Evolutionary conservation across 2,113 vertebrate genomes (phyloP).

Genomic region (Notothenia coriiceps): DNA sequence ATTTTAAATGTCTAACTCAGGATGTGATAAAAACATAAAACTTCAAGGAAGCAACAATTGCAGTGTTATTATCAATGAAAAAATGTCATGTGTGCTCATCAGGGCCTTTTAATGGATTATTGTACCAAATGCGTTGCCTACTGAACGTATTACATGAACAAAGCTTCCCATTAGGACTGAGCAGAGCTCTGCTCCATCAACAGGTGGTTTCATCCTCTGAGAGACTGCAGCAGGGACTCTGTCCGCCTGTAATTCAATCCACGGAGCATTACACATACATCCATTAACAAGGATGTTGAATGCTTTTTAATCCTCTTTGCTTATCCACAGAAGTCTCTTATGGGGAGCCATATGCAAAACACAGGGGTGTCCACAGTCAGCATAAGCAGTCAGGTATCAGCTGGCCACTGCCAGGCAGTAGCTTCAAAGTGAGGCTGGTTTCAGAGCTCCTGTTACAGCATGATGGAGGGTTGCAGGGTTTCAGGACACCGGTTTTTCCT

Average conservation of each 20-base stretch:
- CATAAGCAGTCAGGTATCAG: constrained; percentile 27
- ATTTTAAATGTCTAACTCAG: too few relatives aligned
- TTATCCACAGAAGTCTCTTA: constrained; percentile 3
- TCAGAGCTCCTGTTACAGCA: constrained; percentile 4
- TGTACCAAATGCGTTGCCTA: not conserved
- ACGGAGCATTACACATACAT: constrained; percentile 21
- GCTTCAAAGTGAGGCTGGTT: constrained; percentile 14
- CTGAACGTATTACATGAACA: not conserved
- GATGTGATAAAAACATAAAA: not conserved
- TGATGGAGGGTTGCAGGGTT: not conserved
- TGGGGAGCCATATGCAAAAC: constrained; percentile 23
- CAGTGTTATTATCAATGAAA: not conserved
- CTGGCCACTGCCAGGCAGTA: not conserved
- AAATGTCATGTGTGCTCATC: not conserved
- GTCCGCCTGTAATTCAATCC: constrained; percentile 1
- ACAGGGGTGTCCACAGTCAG: constrained; percentile 9
- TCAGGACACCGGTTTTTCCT: not conserved
- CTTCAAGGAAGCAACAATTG: not conserved
- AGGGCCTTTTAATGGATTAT: not conserved
- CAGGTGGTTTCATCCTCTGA: not conserved
- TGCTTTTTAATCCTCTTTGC: constrained; percentile 31
- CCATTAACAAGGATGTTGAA: constrained; percentile 27
- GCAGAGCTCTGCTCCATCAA: not conserved
- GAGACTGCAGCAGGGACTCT: not conserved
- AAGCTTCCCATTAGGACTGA: not conserved